A percentile compares a stretch with the other conserved stretches of the same genome.
Evolutionary conservation across 2,113 vertebrate species (phyloP).

Genomic region (Apeltes quadracus): DNA sequence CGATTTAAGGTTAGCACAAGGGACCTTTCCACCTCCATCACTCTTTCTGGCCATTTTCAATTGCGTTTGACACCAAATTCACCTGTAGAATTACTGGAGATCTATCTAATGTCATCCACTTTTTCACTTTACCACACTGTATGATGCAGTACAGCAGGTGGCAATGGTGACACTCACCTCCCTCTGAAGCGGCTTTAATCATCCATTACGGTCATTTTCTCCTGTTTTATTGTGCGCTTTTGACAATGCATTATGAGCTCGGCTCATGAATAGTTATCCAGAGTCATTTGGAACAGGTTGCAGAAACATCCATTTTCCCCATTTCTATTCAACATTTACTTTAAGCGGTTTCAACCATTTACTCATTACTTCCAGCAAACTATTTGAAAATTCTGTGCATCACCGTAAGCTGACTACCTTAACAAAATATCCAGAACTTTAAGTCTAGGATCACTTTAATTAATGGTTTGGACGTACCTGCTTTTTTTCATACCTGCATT

Average conservation of each 20-base stretch:
- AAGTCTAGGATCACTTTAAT: not conserved
- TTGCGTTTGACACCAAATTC: not conserved
- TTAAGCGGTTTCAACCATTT: not conserved
- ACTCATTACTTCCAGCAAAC: not conserved
- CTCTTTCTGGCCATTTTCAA: not conserved
- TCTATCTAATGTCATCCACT: not conserved
- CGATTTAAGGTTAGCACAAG: not conserved
- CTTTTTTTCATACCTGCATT: too few relatives aligned
- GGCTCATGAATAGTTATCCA: not conserved
- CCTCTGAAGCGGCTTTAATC: not conserved
- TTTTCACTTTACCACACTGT: not conserved
- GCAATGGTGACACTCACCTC: too few relatives aligned
- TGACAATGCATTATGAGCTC: not conserved
- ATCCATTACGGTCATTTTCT: not conserved
- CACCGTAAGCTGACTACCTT: too few relatives aligned
- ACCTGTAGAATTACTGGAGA: not conserved
- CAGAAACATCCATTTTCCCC: not conserved
- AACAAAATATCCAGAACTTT: not conserved
- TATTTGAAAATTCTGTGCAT: not conserved
- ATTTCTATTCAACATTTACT: not conserved
- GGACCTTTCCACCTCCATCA: not conserved
- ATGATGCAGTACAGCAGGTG: not conserved
- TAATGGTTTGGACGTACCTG: not conserved
- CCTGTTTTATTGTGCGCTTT: not conserved
- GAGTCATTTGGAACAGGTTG: not conserved